Evolutionary conservation across 2,888 invertebrate species (phyloP).

Genomic region (Parnassius orleans): DNA sequence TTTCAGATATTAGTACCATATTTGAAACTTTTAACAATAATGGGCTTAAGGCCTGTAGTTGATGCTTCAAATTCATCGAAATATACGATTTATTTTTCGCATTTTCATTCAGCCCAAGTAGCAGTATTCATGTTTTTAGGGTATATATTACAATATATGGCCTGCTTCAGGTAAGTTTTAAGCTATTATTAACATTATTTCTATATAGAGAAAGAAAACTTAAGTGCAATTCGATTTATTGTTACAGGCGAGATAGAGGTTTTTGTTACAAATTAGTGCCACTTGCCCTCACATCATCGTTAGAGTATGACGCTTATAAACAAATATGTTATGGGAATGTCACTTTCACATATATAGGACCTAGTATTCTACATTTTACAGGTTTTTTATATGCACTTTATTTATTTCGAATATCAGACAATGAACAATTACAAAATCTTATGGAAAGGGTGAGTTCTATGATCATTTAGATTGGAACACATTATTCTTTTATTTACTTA

Average conservation of each 20-base stretch:
- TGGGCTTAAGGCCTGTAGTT: constrained; percentile 87
- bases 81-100: constrained; percentile 82
- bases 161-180: constrained; percentile 85
- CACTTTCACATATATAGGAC: constrained; percentile 86
- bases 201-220: constrained; percentile 6
- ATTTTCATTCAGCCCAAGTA: constrained; percentile 85
- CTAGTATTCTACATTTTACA: constrained; percentile 85
- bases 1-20: constrained; percentile 88
- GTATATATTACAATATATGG: constrained; percentile 88
- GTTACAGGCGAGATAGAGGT: constrained; percentile 85
- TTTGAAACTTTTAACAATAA: constrained; percentile 85
- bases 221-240: constrained; percentile 22
- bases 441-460: constrained; percentile 85
- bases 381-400: constrained; percentile 88
- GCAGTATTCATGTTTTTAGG: constrained; percentile 84
- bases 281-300: constrained; percentile 60
- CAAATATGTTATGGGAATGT: constrained; percentile 86
- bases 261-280: constrained; percentile 83
- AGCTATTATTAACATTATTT: constrained; percentile 33
- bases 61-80: constrained; percentile 82
- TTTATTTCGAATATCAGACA: constrained; percentile 87
- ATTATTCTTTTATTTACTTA: no score
- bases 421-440: constrained; percentile 90
- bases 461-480: no score
- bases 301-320: constrained; percentile 76